Base-by-base conservation (phyloP, 2,113 vertebrate species). In the Zapus hudsonius region DNA sequence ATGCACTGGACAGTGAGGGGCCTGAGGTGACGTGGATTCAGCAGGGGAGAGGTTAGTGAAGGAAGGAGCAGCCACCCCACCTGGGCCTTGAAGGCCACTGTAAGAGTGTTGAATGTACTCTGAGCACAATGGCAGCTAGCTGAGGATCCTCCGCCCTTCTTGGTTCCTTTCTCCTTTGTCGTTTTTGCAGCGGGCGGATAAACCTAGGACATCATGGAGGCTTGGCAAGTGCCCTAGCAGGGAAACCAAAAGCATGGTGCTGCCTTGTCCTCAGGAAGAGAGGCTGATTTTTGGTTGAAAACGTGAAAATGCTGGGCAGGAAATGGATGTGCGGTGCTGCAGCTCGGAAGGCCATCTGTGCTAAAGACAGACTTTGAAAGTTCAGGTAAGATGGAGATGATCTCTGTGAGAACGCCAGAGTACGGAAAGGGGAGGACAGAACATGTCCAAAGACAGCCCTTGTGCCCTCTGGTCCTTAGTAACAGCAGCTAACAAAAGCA, bases 61-160 rank as follows among this genome's bases (percentile, higher is more conserved):
- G 33, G 69, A 87, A 92, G 0, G 40, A 36, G 42, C 0, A 12
- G 57, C 33, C 44, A 57, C 16, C 52, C 27, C 23, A 31, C 0
- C 1, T 0, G 15, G 29, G 29, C 42, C 61, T 73, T 5, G 0
- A 13, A 23, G 61, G 44, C 31, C 66, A 80, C 16, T 0, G 10
- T 11, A 3, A 29, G 9, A 17, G 22, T 25, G 78, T 15, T 47
- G 29, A 17, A 0, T 44, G 40, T 20, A 38, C 55, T 67, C 20
- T 67, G 47, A 75, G 57, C 3, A 38, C 38, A 36, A 52, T 1
- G 17, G 52, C 59, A 87, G 74, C 78, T 57, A 78, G 67, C n/a
- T 1, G 13, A 66, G 47, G 55, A 11, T 23, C 69, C 63, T 42
- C 0, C 42, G 12, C 47, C 47, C 47, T 47, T 47, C 47, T 12